Evolutionary conservation across 2,797 vertebrate genomes (phyloP), one percentile per base, ranked within the genome.

Genomic region (Parotocinclus haroldoi): DNA sequence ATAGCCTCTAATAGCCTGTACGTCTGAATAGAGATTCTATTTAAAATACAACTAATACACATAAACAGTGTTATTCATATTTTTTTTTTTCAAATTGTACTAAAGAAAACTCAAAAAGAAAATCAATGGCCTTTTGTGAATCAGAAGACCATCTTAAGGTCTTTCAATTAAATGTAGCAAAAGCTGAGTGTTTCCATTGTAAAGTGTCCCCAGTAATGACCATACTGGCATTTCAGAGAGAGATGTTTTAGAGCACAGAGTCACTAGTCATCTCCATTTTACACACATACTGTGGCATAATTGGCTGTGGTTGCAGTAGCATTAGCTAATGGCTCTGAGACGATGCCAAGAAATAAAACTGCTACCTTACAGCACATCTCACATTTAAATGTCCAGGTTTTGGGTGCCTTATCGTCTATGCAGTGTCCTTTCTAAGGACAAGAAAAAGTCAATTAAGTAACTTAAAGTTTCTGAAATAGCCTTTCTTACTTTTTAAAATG

Each of bases 141-240:
- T 79, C 27, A 27, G 77, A 42, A 76, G 66, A 75, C 76, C 78
- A 67, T 81, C 48, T 17, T 5, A 78, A 80, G 85, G 83, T 81
- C 77, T 83, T 85, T 89, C 85, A 89, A 87, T 89, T 89, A 89
- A 79, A 63, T 63, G 46, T 11, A 66, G 73, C 72, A 71, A 66
- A 77, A 78, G 68, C 78, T 70, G 81, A 82, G 83, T 80, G 80
- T 80, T 87, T 85, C 75, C 78, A 75, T 85, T 80, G 82, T 76
- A 76, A 75, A 78, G 73, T 57, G 48, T 77, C 79, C 76, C 64
- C 78, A 74, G 78, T 89, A 89, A 90, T 92, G 86, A 84, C 81
- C 84, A 67, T 63, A 63, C 73, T 91, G 89, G 83, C 89, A 90
- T 91, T 91, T 89, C 76, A 85, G 73, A 73, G 65, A 70, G 76